phyloP scores from a whole-genome alignment of 2,797 vertebrate genomes.

The Enteromius anoplus region DNA sequence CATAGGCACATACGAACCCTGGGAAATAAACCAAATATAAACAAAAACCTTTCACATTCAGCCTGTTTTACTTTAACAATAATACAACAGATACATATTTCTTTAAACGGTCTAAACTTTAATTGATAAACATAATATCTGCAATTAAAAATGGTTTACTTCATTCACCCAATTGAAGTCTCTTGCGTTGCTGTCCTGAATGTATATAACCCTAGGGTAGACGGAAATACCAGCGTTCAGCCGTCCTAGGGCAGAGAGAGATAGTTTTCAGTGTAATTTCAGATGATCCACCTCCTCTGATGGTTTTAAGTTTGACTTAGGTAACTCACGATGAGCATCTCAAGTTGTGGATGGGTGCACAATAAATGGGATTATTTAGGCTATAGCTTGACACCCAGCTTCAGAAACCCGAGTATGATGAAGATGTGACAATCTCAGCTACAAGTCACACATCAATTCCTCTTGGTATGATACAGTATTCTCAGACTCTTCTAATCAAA shows the following conservation, averaged over 20 bases:
- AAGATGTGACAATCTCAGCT: neutral
- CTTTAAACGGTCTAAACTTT: neutral
- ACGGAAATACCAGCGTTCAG: neutral
- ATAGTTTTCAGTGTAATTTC: constrained; percentile 36
- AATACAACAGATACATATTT: neutral
- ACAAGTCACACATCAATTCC: neutral
- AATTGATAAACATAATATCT: neutral
- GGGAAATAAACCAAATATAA: neutral
- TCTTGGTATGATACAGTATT: neutral
- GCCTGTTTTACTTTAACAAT: neutral
- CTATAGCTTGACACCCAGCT: neutral
- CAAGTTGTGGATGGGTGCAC: constrained; percentile 17
- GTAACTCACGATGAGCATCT: neutral
- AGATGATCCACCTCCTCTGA: constrained; percentile 24
- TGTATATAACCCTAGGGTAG: neutral
- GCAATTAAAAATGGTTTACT: neutral
- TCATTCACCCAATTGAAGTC: neutral
- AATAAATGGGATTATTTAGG: constrained; percentile 6
- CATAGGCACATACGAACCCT: neutral
- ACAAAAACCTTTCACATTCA: neutral
- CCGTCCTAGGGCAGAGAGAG: neutral
- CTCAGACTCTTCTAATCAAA: neutral
- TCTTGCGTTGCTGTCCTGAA: neutral
- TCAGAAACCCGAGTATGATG: constrained; percentile 9
- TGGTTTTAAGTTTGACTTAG: constrained; percentile 5